Evolutionary conservation across 1,140 invertebrate species (phyloP), one percentile per base, ranked within the genome.

Genomic region (Coelopa frigida): DNA sequence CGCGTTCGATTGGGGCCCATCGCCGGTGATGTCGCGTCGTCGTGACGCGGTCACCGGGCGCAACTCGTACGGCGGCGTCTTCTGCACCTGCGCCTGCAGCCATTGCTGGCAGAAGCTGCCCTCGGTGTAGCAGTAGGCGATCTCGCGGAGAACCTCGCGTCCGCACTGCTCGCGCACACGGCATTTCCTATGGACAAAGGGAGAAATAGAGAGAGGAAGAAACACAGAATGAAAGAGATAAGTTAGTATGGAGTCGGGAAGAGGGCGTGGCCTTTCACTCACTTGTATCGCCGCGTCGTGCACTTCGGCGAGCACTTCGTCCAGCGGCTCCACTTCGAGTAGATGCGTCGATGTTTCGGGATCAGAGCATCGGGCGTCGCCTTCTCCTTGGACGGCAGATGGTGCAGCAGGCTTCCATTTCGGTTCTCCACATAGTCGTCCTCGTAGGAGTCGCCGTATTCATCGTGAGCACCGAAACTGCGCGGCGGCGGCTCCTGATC

Each of bases 121-220:
- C 56, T 87, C 82, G 2, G 82, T 75, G 59, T 88, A 91, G 59
- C 90, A 95, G 54, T 87, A 88, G 5, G 88, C 86, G 3, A 82
- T 84, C 66, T 94, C 82, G 49, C 80, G 77, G 50, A 91, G 76
- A 35, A 85, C 78, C 58, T 83, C 81, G 27, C 77, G 78, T 1
- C 80, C 79, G 59, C 91, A 94, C 48, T 85, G 72, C 12, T 79
- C 74, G 11, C 77, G 78, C 56, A 81, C 80, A 54, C 78, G 80
- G 61, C 90, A 94, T 61, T 79, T 78, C 61, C 88, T 86, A 55
- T 0, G 37, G n/a, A n/a, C n/a, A n/a, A n/a, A n/a, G n/a, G n/a
- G n/a, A n/a, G n/a, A n/a, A n/a, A n/a, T n/a, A n/a, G n/a, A n/a
- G n/a, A n/a, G n/a, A n/a, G n/a, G n/a, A n/a, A 48, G 50, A 44